Base-by-base conservation (phyloP, 2,888 invertebrate species). In the Sarcophaga carnaria region DNA sequence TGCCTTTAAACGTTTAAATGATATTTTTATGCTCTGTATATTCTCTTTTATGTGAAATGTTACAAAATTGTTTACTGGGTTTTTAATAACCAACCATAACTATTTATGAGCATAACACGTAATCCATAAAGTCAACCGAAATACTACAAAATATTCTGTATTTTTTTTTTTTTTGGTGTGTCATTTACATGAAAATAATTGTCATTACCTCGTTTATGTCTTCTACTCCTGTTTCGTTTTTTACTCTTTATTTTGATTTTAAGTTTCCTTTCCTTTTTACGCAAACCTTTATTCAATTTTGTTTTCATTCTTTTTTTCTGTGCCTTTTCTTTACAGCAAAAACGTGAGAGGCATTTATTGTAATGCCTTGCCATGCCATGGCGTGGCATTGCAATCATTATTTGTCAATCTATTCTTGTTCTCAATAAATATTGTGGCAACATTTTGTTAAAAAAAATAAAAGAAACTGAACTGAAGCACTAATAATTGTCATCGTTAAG, bases 161-260 rank as follows among this genome's bases (percentile, higher is more conserved):
- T 74, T 74, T 83, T 64, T 22, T 54, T 47, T 22, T 64, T 22
- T 64, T 67, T 67, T n/a, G 12, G 12, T 20, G 71, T 84, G 79
- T 70, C 79, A 80, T 80, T 84, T 79, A 84, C 79, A 84, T 80
- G 74, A 75, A 83, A 70, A 67, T 79, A 79, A 79, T 79, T 83
- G 70, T 80, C 75, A 79, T 79, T 75, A 75, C 12, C 69, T 63
- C 22, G 67, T 64, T 25, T 69, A 27, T 45, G 49, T 17, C 59
- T 66, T n/a, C 63, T 54, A 37, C 11, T 63, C 66, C 14, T 63
- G 12, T 60, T 60, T 45, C 37, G 37, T 37, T 20, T 60, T 22
- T 3, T 47, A 62, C 54, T n/a, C n/a, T n/a, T n/a, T 54, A 22
- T 63, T 49, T 45, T 49, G 54, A 27, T 63, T n/a, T 37, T 10